Conservation (phyloP, 2,888 invertebrate species). For the Erannis defoliaria region DNA sequence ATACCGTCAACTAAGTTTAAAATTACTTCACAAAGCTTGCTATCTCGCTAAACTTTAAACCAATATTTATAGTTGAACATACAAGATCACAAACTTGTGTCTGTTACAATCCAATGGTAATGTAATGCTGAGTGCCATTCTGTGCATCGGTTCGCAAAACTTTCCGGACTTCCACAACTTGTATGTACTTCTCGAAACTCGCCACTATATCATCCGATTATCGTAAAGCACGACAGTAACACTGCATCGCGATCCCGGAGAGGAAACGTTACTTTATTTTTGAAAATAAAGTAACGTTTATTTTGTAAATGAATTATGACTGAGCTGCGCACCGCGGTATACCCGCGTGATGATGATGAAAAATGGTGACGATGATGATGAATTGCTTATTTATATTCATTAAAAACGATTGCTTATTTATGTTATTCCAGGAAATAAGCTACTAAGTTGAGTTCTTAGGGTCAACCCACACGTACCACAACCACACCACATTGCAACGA, state of each 20-base stretch:
- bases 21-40: background rate
- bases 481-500: too few species aligned
- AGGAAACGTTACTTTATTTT: background rate
- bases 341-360: too few species aligned
- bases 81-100: constrained; percentile 1
- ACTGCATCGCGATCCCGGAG: background rate
- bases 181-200: background rate
- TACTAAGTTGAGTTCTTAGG: too few species aligned
- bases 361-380: too few species aligned
- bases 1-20: too few species aligned
- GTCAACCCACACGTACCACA: too few species aligned
- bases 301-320: too few species aligned
- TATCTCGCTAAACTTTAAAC: background rate
- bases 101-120: constrained; percentile 6
- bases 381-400: too few species aligned
- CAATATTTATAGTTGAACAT: constrained; percentile 5
- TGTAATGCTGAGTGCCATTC: constrained; percentile 32
- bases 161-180: constrained; percentile 15
- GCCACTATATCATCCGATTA: background rate
- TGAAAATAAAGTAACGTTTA: too few species aligned
- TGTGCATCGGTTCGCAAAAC: constrained; percentile 15
- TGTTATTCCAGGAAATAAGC: too few species aligned
- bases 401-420: too few species aligned
- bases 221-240: background rate
- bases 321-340: too few species aligned